Base-by-base conservation (phyloP, 2,888 invertebrate genomes). In the Rapana venosa region DNA sequence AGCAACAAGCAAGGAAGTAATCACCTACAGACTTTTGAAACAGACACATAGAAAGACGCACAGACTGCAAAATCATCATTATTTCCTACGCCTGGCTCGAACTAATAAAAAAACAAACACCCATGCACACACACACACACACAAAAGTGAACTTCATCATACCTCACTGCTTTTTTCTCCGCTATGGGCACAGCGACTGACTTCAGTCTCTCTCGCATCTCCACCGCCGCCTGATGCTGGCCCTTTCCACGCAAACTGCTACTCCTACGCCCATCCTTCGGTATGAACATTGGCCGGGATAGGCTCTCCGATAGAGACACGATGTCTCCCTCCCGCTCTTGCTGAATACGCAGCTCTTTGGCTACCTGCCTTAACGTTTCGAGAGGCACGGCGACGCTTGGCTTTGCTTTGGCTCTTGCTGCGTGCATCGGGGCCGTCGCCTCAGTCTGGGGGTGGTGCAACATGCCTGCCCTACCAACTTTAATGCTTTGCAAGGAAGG, bases 161-260 rank as follows among this genome's bases (percentile, higher is more conserved):
- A 88, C 88, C 58, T 56, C 6, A 88, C 30, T 56, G 58, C 74
- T 32, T 88, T 88, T 36, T 74, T 81, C 79, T 88, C 79, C 0
- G 88, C n/a, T 20, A 88, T 79, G 4, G 88, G 58, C 32, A 47
- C 32, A 47, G 87, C 30, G 26, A 87, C 77, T 36, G 87, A 87
- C 74, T 56, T 77, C 47, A 87, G 30, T n/a, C 47, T 74, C 26
- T 77, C 58, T n/a, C 56, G 56, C 26, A 88, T 58, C 5, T 56
- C 8, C n/a, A 81, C 6, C 32, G 20, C 6, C 26, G 36, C 79
- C 36, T 81, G 56, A 32, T 58, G 58, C 26, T 77, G 32, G 6
- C 22, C 81, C 36, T 66, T 47, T 17, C 56, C 87, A 47, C 6
- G 26, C 56, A 77, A 8, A 20, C 61, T 61, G 11, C 13, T 13